Base-by-base conservation (phyloP, 2,797 vertebrate genomes). In the Naso thynnoides region DNA sequence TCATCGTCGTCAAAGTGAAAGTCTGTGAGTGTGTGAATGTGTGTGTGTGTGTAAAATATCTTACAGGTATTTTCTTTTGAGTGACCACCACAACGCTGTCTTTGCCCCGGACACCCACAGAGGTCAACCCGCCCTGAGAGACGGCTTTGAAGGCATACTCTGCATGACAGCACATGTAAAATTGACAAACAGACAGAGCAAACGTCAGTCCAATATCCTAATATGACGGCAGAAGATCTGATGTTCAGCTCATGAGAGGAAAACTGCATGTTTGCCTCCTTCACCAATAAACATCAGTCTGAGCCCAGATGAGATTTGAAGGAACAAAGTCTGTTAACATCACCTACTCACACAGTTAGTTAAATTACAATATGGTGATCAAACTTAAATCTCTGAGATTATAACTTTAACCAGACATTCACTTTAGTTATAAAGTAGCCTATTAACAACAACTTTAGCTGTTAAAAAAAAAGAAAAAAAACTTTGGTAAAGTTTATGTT, bases 71-170 rank as follows among this genome's bases (percentile, higher is more conserved):
- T 90, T 95, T 95, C 91, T 95, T 95, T 73, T 95, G 95, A 53
- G 95, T 94, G 75, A 95, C 79, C 50, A 95, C 90, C 68, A 95
- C 93, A 0, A 83, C 91, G 9, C 82, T 87, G 80, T 95, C 94
- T 13, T 39, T 62, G 15, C 95, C 95, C 33, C 95, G 82, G 74
- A 95, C 4, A 19, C 93, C 95, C 63, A 95, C 79, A 0, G 95
- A 90, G 0, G 95, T 95, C 83, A 95, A 52, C 1, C 95, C 95
- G 13, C 90, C 84, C 73, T 95, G 95, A 21, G 85, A 81, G 74
- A 95, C 88, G 79, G 95, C 95, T 93, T 95, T 95, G 81, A 95
- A 95, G 72, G 95, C 95, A 76, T 95, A 95, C 64, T 95, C 95
- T 95, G 76, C 1, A 52, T 8, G 13, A 38, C 3, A 36, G 4